These are phyloP conservation scores for Planiliza haematocheilus DNA, from an alignment of 2,113 vertebrate genomes.

Conservation along the genomic window DNA sequence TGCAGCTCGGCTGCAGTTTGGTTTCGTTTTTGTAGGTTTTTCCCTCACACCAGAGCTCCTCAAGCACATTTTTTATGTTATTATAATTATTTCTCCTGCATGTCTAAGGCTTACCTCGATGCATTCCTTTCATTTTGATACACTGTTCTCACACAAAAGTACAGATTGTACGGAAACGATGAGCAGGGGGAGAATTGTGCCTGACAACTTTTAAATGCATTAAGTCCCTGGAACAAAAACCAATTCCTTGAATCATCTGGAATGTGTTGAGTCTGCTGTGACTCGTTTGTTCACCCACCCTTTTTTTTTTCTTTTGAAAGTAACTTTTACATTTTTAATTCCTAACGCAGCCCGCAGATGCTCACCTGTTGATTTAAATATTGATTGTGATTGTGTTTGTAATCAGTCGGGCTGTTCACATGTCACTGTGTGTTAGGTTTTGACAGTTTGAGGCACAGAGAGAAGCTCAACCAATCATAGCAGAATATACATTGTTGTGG, in stretches of 20 bases:
- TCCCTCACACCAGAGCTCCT: conserved; percentile 25
- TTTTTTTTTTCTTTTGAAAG: conserved; percentile 12
- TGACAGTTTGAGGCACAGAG: conserved; percentile 28
- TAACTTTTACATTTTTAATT: conserved; percentile 35
- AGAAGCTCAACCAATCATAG: conserved; percentile 29
- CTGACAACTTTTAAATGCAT: conserved; percentile 19
- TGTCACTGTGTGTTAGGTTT: conserved; percentile 54
- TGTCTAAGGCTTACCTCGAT: conserved; percentile 61
- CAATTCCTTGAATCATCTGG: conserved; percentile 29
- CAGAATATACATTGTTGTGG: conserved; percentile 31
- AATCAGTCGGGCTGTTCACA: conserved; percentile 43
- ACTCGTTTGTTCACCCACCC: conserved; percentile 3
- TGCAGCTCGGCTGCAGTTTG: conserved; percentile 36
- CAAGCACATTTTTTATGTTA: conserved; percentile 30
- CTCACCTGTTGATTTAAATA: conserved; percentile 32
- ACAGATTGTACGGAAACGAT: conserved; percentile 40
- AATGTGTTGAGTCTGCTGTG: conserved; percentile 33
- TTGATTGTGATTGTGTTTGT: conserved; percentile 59
- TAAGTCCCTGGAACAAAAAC: conserved; percentile 27
- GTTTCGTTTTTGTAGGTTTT: conserved; percentile 4
- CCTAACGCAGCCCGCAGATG: not conserved
- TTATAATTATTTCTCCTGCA: conserved; percentile 3
- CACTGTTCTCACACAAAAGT: conserved; percentile 36
- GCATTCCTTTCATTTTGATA: conserved; percentile 68
- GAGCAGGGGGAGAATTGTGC: conserved; percentile 27